Evolutionary conservation across 1,140 invertebrate genomes (phyloP).

Genomic region (Neodiprion fabricii): DNA sequence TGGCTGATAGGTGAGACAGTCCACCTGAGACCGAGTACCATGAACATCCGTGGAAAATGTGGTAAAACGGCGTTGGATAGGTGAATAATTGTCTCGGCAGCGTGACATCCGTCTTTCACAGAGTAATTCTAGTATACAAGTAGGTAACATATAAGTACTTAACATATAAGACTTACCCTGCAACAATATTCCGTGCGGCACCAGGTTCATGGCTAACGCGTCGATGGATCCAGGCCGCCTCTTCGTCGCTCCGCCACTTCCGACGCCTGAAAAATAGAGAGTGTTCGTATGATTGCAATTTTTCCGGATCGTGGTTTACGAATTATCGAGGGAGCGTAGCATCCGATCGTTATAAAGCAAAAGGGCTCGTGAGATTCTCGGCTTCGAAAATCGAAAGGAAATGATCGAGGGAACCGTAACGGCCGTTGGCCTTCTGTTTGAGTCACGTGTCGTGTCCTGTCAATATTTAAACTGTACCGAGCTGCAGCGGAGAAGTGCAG

Average conservation of each 20-base stretch:
- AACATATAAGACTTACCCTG: constrained; percentile 46
- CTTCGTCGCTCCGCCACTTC: constrained; percentile 35
- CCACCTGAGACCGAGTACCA: too few species aligned
- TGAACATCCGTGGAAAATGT: too few species aligned
- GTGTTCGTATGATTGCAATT: too few species aligned
- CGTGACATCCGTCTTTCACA: too few species aligned
- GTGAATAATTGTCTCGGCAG: too few species aligned
- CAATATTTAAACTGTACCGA: not conserved
- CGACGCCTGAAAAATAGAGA: constrained; percentile 45
- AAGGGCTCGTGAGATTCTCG: not conserved
- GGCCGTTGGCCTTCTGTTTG: not conserved
- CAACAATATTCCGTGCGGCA: constrained; percentile 61
- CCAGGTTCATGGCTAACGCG: constrained; percentile 60
- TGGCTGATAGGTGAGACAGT: too few species aligned
- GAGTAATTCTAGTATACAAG: too few species aligned
- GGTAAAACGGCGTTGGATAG: too few species aligned
- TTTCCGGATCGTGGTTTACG: not conserved
- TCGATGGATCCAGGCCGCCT: constrained; percentile 2
- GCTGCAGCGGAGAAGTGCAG: too few species aligned
- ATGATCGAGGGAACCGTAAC: not conserved
- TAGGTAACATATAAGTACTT: too few species aligned
- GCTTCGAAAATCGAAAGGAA: not conserved
- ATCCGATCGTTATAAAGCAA: not conserved
- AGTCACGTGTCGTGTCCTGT: not conserved
- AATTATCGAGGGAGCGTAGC: not conserved